A percentile compares a stretch with the other conserved stretches of the same genome.
phyloP scores from a whole-genome alignment of 2,888 invertebrate genomes.

The Polia nebulosa region DNA sequence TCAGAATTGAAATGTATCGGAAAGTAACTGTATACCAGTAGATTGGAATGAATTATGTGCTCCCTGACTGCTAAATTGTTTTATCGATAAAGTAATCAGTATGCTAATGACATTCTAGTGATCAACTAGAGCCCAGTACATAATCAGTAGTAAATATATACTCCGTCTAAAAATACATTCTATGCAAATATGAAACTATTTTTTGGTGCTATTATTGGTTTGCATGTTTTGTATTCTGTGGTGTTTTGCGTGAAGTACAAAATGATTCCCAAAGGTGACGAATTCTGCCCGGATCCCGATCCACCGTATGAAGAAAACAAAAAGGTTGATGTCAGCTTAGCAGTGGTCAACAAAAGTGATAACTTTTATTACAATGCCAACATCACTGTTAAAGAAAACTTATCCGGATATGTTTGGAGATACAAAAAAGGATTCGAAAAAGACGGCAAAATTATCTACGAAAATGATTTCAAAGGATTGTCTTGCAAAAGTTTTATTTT shows the following conservation, averaged over 20 bases:
- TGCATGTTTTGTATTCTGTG: slow-evolving; percentile 3
- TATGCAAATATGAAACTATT: slow-evolving; percentile 5
- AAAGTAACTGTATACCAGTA: not conserved
- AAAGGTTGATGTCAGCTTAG: slow-evolving; percentile 14
- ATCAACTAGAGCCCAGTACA: not conserved
- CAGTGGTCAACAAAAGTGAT: slow-evolving; percentile 12
- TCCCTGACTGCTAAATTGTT: slow-evolving; percentile 10
- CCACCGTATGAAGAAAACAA: slow-evolving; percentile 26
- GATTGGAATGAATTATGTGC: not conserved
- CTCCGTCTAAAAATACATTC: not conserved
- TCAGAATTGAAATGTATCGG: not conserved
- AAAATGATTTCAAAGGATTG: slow-evolving; percentile 33
- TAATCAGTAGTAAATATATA: slow-evolving; percentile 18
- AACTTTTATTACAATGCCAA: slow-evolving; percentile 29
- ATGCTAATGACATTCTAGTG: slow-evolving; percentile 22
- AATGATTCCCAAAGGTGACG: slow-evolving; percentile 27
- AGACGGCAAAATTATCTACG: slow-evolving; percentile 23
- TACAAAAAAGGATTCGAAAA: slow-evolving; percentile 40
- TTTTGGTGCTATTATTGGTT: not conserved
- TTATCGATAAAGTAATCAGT: slow-evolving; percentile 26
- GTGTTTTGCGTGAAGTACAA: slow-evolving; percentile 37
- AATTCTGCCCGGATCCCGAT: slow-evolving; percentile 28
- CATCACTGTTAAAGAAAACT: slow-evolving; percentile 30
- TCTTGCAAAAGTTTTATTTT: slow-evolving; percentile 32
- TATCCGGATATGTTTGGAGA: slow-evolving; percentile 36